Conservation (phyloP, 2,113 vertebrate genomes). For the Lepus americanus region DNA sequence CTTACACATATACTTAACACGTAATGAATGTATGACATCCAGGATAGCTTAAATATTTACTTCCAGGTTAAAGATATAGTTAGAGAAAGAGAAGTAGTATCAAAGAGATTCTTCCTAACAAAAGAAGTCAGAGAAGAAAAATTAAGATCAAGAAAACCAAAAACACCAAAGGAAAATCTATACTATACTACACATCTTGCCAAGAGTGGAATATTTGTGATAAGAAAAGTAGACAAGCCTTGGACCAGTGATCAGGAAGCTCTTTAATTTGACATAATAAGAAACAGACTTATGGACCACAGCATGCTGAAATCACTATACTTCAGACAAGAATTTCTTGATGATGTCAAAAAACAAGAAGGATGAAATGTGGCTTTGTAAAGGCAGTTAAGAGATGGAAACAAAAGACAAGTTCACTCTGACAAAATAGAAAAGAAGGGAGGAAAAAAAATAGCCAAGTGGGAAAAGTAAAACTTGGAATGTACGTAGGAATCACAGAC, state of each 20-base stretch:
- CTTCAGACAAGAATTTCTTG: slow-evolving; percentile 23
- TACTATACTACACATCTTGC: background rate
- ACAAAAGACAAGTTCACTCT: background rate
- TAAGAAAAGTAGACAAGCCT: slow-evolving; percentile 48
- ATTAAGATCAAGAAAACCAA: slow-evolving; percentile 59
- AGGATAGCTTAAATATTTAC: background rate
- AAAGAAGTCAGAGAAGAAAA: slow-evolving; percentile 51
- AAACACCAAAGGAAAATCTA: slow-evolving; percentile 39
- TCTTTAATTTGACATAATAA: slow-evolving; percentile 69
- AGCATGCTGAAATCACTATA: background rate
- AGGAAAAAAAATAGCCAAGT: background rate
- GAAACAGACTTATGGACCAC: slow-evolving; percentile 21
- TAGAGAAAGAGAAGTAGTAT: background rate
- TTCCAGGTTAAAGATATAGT: slow-evolving; percentile 30
- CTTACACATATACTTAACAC: background rate
- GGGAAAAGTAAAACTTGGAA: background rate
- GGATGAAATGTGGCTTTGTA: slow-evolving; percentile 34
- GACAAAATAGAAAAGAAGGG: background rate
- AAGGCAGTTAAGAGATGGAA: background rate
- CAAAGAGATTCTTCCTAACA: slow-evolving; percentile 45
- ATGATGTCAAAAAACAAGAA: slow-evolving; percentile 50
- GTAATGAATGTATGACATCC: background rate
- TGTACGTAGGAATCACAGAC: background rate
- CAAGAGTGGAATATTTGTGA: background rate
- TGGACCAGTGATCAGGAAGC: slow-evolving; percentile 39